Evolutionary conservation across 2,888 invertebrate genomes (phyloP).

Genomic region (Ennomos quercinarius): DNA sequence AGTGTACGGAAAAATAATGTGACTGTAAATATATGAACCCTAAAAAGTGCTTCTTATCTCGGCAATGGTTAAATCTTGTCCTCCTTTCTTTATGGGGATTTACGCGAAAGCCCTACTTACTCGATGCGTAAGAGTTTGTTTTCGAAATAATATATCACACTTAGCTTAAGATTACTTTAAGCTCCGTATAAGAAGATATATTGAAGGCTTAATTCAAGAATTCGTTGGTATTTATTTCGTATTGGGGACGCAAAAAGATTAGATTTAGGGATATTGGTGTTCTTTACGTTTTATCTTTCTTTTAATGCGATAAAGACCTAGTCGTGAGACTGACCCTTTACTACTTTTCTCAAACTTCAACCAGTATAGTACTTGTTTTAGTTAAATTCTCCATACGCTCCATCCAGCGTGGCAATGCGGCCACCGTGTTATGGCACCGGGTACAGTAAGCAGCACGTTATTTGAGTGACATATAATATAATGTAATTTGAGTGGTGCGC

Average conservation of each 20-base stretch:
- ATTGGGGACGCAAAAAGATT: conserved; percentile 47
- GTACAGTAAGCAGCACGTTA: no score
- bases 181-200: conserved; percentile 69
- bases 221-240: conserved; percentile 57
- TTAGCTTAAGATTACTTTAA: conserved; percentile 73
- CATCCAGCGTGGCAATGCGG: no score
- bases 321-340: no score
- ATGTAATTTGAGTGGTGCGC: no score
- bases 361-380: no score
- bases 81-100: conserved; percentile 57
- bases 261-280: conserved; percentile 8
- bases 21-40: conserved; percentile 20
- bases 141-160: conserved; percentile 75
- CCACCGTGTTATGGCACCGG: no score
- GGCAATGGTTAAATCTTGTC: conserved; percentile 57
- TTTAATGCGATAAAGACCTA: no score
- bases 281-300: not conserved
- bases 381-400: no score
- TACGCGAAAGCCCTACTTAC: conserved; percentile 49
- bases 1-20: conserved; percentile 12
- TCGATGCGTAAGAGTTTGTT: conserved; percentile 64
- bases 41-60: conserved; percentile 33
- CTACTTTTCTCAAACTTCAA: no score
- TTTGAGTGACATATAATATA: no score
- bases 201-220: conserved; percentile 62